Percentiles rank a stretch among this genome's conserved stretches.
phyloP scores from a whole-genome alignment of 1,140 invertebrate genomes.

The Cecropterus lyciades region DNA sequence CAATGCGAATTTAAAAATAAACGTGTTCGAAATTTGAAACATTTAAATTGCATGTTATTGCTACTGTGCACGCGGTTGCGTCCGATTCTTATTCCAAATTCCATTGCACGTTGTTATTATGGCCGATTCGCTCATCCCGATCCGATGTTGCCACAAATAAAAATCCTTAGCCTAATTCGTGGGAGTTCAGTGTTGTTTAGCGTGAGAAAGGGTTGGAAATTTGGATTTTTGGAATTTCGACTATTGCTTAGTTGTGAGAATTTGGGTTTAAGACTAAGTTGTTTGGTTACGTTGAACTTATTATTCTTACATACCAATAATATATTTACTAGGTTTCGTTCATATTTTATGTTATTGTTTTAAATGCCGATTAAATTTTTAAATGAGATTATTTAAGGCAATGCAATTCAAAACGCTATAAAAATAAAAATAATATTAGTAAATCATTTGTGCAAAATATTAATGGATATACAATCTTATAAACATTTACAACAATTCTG shows the following conservation, averaged over 20 bases:
- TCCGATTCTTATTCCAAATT: slow-evolving; percentile 62
- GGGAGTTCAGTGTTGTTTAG: slow-evolving; percentile 63
- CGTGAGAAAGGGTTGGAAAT: slow-evolving; percentile 64
- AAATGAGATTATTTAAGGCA: too few relatives aligned
- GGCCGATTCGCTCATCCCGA: slow-evolving; percentile 67
- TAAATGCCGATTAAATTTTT: too few relatives aligned
- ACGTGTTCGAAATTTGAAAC: slow-evolving; percentile 74
- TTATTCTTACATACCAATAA: too few relatives aligned
- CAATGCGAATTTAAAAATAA: slow-evolving; percentile 59
- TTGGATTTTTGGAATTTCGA: slow-evolving; percentile 33
- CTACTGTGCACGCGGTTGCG: slow-evolving; percentile 73
- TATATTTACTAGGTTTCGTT: too few relatives aligned
- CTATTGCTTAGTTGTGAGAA: slow-evolving; percentile 21
- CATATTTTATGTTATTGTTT: too few relatives aligned
- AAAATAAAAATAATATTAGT: too few relatives aligned
- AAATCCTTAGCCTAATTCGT: slow-evolving; percentile 73
- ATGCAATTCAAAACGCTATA: too few relatives aligned
- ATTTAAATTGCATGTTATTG: slow-evolving; percentile 80
- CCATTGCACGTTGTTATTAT: slow-evolving; percentile 70
- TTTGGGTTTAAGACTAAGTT: slow-evolving; percentile 18
- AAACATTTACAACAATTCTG: too few relatives aligned
- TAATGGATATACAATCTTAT: too few relatives aligned
- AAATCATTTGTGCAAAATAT: too few relatives aligned
- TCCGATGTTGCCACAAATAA: slow-evolving; percentile 65
- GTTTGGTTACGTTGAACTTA: neutral